Evolutionary conservation across 2,888 invertebrate species (phyloP).

Genomic region (Caenorhabditis sp.): DNA sequence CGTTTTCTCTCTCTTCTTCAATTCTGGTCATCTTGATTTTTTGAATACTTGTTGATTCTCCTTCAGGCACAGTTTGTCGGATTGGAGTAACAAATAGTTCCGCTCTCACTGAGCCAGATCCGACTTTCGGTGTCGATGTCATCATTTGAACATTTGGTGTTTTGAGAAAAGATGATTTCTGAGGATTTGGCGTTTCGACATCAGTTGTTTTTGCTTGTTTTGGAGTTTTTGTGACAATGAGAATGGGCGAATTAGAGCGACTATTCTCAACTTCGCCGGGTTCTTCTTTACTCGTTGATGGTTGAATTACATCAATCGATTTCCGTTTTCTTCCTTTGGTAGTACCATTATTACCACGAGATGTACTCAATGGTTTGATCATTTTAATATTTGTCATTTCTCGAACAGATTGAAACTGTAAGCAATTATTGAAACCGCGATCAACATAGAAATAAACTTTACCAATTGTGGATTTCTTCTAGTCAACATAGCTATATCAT

Average conservation of each 20-base stretch:
- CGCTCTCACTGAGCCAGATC: background rate
- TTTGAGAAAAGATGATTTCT: background rate
- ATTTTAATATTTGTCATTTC: constrained; percentile 10
- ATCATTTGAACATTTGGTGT: background rate
- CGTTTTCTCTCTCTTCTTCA: constrained; percentile 11
- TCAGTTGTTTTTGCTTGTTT: background rate
- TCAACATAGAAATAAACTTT: background rate
- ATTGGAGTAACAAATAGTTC: constrained; percentile 23
- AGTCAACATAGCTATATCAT: constrained; percentile 42
- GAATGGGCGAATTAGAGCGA: background rate
- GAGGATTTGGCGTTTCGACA: constrained; percentile 2
- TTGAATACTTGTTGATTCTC: too few species aligned
- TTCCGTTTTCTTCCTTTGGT: constrained; percentile 14
- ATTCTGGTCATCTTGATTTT: constrained; percentile 10
- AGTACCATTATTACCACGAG: background rate
- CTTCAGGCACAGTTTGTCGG: constrained; percentile 6
- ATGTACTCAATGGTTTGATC: background rate
- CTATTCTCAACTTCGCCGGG: background rate
- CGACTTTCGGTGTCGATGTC: constrained; percentile 29
- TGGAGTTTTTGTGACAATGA: background rate
- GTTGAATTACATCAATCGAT: background rate
- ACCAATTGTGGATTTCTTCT: constrained; percentile 45
- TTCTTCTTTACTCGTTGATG: constrained; percentile 2
- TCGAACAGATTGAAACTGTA: constrained; percentile 19
- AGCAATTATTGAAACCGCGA: too few species aligned